Evolutionary conservation across 2,888 invertebrate genomes (phyloP), one percentile per base, ranked within the genome.

Genomic region (Ophioninae sp.): DNA sequence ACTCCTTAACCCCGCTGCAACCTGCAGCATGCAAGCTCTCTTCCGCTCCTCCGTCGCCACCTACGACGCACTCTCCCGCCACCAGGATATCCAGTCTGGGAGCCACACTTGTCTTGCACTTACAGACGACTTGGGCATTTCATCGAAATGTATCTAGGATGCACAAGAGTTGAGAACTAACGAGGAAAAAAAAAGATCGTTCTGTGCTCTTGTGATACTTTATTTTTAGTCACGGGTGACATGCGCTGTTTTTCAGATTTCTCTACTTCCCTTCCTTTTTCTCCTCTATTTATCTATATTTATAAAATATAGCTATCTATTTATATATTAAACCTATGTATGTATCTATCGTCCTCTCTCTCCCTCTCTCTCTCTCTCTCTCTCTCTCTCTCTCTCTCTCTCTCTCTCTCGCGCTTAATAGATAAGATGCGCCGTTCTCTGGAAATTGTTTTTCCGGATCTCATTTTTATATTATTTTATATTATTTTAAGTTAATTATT

Each of bases 1-100:
- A 85, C 83, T 83, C 83, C 82, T 84, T 82, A 84, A 84, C 81
- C 81, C 84, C 84, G 81, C 72, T 79, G 76, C 67, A 84, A 84
- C 84, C 84, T 84, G 81, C 81, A 67, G 79, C 83, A 61, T 78
- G 69, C 63, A 59, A 79, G 69, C 68, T 74, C 64, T 56, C 74
- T 63, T 74, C 78, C 78, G 67, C 51, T 58, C 65, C 74, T 73
- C 73, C 73, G 63, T 30, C 61, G 64, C 65, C 76, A 74, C 83
- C 77, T 67, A 77, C 78, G 65, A 77, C 65, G 67, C 37, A 51
- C 76, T 64, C 73, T 65, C 68, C 44, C 67, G 74, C 79, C 81
- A 81, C 79, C 84, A 84, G 84, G 84, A 84, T 68, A 79, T 84
- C 79, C 84, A 81, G 75, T 72, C 81, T 65, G 78, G 71, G 64